These are phyloP conservation scores for Mycalesis mineus DNA, from an alignment of 2,888 invertebrate species.

Conservation along the genomic window DNA sequence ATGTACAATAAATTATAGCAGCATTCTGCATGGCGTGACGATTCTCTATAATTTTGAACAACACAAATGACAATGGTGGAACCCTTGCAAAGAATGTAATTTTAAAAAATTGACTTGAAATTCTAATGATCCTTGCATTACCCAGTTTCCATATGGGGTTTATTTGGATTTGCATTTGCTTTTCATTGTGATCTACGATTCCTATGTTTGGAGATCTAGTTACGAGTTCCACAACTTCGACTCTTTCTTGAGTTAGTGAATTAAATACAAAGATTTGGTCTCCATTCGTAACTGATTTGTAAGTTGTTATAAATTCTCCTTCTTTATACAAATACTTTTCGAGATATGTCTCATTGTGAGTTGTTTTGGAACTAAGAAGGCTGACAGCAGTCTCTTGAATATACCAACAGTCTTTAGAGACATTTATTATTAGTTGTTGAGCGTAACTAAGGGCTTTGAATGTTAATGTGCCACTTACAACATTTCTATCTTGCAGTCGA, in stretches of 20 bases:
- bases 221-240: constrained; percentile 86
- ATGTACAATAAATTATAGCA: constrained; percentile 52
- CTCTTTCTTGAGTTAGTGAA: constrained; percentile 86
- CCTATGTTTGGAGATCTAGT: constrained; percentile 84
- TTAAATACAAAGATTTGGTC: constrained; percentile 89
- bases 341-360: constrained; percentile 80
- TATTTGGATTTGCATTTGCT: constrained; percentile 67
- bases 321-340: constrained; percentile 62
- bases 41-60: constrained; percentile 77
- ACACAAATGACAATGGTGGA: constrained; percentile 85
- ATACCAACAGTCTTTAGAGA: constrained; percentile 61
- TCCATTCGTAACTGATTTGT: constrained; percentile 73
- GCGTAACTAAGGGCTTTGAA: constrained; percentile 90
- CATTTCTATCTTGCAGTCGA: constrained; percentile 96
- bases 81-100: constrained; percentile 85
- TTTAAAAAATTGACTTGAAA: constrained; percentile 75
- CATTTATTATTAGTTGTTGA: constrained; percentile 79
- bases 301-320: constrained; percentile 59
- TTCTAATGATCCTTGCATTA: constrained; percentile 46
- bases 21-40: constrained; percentile 53
- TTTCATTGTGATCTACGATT: constrained; percentile 82
- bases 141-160: constrained; percentile 63
- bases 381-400: constrained; percentile 60
- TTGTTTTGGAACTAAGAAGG: constrained; percentile 84
- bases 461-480: constrained; percentile 96